Conservation (phyloP, 2,888 invertebrate genomes). For the Eurytoma californica region DNA sequence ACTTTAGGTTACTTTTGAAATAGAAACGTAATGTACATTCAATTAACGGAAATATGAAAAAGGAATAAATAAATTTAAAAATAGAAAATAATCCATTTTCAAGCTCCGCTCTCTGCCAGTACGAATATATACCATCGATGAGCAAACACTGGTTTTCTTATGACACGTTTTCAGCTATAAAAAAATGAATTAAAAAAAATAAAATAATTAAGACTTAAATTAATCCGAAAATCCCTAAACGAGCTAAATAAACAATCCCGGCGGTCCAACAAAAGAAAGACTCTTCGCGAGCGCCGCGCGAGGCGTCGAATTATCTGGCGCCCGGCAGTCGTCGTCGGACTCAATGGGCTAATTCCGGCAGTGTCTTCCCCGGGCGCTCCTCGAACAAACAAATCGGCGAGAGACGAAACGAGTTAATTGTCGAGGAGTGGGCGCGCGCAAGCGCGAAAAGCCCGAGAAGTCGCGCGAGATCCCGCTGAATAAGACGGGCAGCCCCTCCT, state of each 20-base stretch:
- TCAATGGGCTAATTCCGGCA: slow-evolving; percentile 43
- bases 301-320: slow-evolving; percentile 27
- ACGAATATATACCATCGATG: not conserved
- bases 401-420: slow-evolving; percentile 47
- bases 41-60: slow-evolving; percentile 8
- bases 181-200: no score
- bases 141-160: no score
- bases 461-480: slow-evolving; percentile 10
- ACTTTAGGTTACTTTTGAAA: not conserved
- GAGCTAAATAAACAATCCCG: slow-evolving; percentile 13
- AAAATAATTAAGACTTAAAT: not conserved
- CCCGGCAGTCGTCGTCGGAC: slow-evolving; percentile 1
- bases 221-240: not conserved
- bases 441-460: slow-evolving; percentile 18
- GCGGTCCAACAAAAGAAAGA: not conserved
- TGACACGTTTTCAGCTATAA: no score
- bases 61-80: not conserved
- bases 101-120: not conserved
- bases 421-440: slow-evolving; percentile 8
- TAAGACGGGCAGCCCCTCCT: not conserved
- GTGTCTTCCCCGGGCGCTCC: not conserved
- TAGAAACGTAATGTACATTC: not conserved
- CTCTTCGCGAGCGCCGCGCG: not conserved
- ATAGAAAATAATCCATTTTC: not conserved
- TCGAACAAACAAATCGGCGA: slow-evolving; percentile 44